phyloP scores from a whole-genome alignment of 2,113 vertebrate genomes.

The Xerus inauris region DNA sequence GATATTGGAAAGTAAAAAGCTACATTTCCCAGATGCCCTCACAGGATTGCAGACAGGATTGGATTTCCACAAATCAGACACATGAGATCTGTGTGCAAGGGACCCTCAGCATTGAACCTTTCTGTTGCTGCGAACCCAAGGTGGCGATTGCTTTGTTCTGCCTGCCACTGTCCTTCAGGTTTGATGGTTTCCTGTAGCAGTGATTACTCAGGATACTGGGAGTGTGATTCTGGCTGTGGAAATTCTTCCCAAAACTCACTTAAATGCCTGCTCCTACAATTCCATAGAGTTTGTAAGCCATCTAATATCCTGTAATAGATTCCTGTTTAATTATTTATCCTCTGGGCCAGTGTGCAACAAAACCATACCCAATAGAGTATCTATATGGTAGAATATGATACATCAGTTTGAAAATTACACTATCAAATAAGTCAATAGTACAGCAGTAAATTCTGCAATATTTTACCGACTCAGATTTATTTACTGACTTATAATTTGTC shows the following conservation, averaged over 20 bases:
- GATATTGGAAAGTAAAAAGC: background rate
- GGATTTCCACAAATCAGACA: background rate
- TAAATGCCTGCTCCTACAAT: background rate
- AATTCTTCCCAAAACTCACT: background rate
- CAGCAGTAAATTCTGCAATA: background rate
- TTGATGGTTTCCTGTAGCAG: background rate
- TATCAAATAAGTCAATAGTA: background rate
- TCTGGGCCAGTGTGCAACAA: background rate
- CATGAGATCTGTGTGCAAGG: accelerated
- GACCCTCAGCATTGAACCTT: accelerated
- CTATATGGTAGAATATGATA: background rate
- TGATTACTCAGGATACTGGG: background rate
- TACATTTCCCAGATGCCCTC: background rate
- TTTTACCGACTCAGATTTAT: background rate
- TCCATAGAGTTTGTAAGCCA: background rate
- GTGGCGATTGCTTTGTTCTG: background rate
- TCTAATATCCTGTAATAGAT: background rate
- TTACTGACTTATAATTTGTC: background rate
- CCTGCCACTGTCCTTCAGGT: accelerated
- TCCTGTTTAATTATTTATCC: slow-evolving; percentile 4
- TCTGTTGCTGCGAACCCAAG: accelerated
- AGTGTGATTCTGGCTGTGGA: background rate
- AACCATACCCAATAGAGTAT: background rate
- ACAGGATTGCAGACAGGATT: background rate
- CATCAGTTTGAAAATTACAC: background rate